Base-by-base conservation (phyloP, 1,140 invertebrate species). In the Lepidotrigona ventralis region DNA sequence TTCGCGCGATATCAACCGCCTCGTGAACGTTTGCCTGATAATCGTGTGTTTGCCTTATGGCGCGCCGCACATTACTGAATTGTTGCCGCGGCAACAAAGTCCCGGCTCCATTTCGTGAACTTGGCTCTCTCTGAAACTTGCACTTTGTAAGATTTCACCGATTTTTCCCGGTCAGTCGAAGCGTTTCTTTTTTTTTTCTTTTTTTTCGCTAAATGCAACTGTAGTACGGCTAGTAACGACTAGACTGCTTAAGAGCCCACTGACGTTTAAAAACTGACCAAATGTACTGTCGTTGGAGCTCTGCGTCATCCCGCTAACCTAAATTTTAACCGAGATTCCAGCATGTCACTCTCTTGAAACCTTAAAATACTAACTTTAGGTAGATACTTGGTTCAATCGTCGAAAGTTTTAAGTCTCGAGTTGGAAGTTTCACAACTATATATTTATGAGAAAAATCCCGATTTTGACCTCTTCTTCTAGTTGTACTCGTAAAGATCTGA, bases 1-100 rank as follows among this genome's bases (percentile, higher is more conserved):
- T 63, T 51, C 72, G 51, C 63, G 68, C 51, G 87, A 88, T 78
- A 88, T 85, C 77, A 74, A 64, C 60, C 46, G n/a, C 58, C 29
- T 29, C 29, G 19, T 46, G 46, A 63, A 78, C 81, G 83, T 60
- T 74, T 51, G 53, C 39, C 29, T 69, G 83, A 85, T 81, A 81
- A 82, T 75, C 64, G 39, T 60, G 23, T 74, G 83, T 85, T 81
- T 84, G 79, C 78, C 53, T 39, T 69, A n/a, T 66, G 73, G 33
- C 81, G 60, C 53, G 56, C 33, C 77, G 15, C 58, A 19, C 53
- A 64, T 64, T 51, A 29, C 75, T 71, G 69, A 80, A 83, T 80
- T 72, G 58, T 83, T 54, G n/a, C 0, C 3, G 19, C 51, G 8
- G 15, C 33, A 72, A 79, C 58, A 79, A 83, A 63, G 58, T 60